Percentiles rank a stretch among this genome's conserved stretches.
These are phyloP conservation scores for Malurus leucopterus DNA, from an alignment of 2,797 vertebrate genomes.

Conservation along the genomic window DNA sequence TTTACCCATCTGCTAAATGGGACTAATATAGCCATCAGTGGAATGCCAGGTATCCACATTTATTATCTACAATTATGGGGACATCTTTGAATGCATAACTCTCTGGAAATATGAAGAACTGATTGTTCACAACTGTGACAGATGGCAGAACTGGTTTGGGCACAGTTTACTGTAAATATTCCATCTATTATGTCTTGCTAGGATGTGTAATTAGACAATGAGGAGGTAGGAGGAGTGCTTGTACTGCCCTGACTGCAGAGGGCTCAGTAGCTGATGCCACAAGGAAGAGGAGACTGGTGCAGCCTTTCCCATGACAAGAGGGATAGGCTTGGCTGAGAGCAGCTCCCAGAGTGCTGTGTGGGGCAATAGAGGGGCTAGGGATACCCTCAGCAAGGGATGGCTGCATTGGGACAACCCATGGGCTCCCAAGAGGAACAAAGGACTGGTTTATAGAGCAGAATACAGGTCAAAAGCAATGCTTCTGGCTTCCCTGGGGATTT, in stretches of 20 bases:
- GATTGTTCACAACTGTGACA: not conserved
- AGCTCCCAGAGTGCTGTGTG: fast-evolving
- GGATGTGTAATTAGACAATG: not conserved
- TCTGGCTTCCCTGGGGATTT: not conserved
- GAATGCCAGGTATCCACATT: not conserved
- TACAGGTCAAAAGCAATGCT: not conserved
- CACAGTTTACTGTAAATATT: constrained; percentile 4
- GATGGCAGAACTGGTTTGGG: not conserved
- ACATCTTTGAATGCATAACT: not conserved
- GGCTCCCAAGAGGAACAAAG: not conserved
- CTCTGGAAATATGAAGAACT: not conserved
- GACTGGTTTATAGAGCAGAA: not conserved
- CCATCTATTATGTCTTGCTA: not conserved
- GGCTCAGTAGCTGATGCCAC: not conserved
- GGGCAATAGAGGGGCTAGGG: not conserved
- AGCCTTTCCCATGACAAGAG: not conserved
- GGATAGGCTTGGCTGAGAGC: not conserved
- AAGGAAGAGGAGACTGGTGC: not conserved
- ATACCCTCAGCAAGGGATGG: not conserved
- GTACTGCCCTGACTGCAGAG: not conserved
- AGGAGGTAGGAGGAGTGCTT: not conserved
- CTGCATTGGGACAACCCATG: fast-evolving
- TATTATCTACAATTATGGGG: not conserved
- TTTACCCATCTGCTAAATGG: not conserved
- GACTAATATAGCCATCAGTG: not conserved